phyloP scores from a whole-genome alignment of 2,888 invertebrate species.

The Beris chalybata region DNA sequence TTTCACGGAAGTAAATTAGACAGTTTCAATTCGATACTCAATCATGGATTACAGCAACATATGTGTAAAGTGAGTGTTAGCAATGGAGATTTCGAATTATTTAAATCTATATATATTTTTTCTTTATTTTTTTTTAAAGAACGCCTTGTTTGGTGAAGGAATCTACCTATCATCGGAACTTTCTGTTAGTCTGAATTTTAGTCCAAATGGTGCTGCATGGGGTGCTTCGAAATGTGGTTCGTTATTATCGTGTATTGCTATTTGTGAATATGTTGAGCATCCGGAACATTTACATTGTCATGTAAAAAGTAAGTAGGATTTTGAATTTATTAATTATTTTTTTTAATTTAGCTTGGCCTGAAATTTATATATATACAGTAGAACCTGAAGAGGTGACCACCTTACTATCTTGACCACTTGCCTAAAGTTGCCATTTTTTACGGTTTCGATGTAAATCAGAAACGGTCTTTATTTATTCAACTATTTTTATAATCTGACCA shows the following conservation, averaged over 20 bases:
- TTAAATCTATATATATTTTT: background rate
- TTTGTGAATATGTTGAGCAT: conserved; percentile 79
- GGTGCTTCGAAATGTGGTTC: conserved; percentile 73
- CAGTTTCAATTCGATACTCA: conserved; percentile 78
- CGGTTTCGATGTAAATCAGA: too few species aligned
- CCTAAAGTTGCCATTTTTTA: too few species aligned
- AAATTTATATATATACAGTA: too few species aligned
- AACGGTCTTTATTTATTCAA: too few species aligned
- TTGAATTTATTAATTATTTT: background rate
- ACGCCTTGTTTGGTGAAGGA: conserved; percentile 69
- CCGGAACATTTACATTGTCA: conserved; percentile 64
- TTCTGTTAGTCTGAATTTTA: conserved; percentile 70
- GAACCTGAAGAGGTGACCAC: too few species aligned
- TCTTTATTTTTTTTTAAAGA: conserved; percentile 53
- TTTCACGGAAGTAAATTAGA: conserved; percentile 81
- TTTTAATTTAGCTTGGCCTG: too few species aligned
- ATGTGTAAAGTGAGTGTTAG: conserved; percentile 62
- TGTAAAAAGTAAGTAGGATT: conserved; percentile 46
- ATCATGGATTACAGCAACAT: conserved; percentile 75
- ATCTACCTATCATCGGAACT: conserved; percentile 76
- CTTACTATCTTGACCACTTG: too few species aligned
- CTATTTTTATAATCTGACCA: too few species aligned
- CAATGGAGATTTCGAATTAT: background rate
- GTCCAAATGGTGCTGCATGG: conserved; percentile 76
- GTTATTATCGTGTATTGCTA: conserved; percentile 74